Evolutionary conservation across 2,113 vertebrate species (phyloP).

Genomic region (Poecile atricapillus): DNA sequence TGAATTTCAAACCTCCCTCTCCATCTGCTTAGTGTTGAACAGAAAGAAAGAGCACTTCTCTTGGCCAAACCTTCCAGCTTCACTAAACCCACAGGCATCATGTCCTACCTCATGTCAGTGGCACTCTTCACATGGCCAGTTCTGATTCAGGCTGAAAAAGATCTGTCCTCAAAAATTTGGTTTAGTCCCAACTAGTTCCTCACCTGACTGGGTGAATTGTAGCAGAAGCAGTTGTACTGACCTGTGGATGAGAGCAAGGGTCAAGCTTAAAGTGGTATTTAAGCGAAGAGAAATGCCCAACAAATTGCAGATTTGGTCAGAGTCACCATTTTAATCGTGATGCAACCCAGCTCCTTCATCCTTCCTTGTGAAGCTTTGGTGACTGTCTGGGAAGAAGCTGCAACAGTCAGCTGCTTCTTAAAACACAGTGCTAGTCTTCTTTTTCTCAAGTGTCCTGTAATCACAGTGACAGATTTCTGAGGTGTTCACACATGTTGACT

Average conservation of each 20-base stretch:
- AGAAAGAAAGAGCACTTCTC: not conserved
- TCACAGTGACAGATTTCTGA: not conserved
- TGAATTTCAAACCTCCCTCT: not conserved
- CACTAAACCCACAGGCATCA: not conserved
- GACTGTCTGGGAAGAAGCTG: not conserved
- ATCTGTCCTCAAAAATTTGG: not conserved
- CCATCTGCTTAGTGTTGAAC: not conserved
- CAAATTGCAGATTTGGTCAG: not conserved
- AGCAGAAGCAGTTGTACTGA: not conserved
- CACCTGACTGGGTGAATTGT: not conserved
- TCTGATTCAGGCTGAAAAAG: not conserved
- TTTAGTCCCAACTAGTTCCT: not conserved
- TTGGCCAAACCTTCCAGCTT: not conserved
- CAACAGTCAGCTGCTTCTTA: not conserved
- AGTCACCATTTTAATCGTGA: not conserved
- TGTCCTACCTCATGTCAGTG: not conserved
- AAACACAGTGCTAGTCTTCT: not conserved
- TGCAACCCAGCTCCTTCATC: not conserved
- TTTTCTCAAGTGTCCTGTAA: not conserved
- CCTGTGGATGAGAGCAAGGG: not conserved
- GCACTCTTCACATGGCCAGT: not conserved
- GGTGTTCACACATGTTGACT: not conserved
- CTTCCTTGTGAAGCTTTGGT: not conserved
- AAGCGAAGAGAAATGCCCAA: not conserved
- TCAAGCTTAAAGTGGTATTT: not conserved